Percentiles rank a stretch among this genome's conserved stretches.
Evolutionary conservation across 1,140 invertebrate species (phyloP).

Genomic region (Camponotus pennsylvanicus): DNA sequence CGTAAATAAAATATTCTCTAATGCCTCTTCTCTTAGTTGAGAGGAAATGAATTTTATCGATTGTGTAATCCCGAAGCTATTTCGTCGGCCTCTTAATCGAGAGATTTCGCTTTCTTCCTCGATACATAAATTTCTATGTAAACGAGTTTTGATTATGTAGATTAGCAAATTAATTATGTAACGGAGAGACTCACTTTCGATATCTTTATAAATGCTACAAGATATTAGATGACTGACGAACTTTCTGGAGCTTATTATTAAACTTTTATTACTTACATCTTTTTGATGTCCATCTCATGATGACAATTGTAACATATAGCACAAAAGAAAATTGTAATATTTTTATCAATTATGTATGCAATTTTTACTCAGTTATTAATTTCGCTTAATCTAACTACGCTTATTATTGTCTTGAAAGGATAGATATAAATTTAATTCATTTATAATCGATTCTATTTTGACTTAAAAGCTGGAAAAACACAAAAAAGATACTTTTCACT

Average conservation of each 20-base stretch:
- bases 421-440: no score
- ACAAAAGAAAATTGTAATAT: not conserved
- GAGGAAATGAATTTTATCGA: not conserved
- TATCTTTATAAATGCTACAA: not conserved
- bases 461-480: not conserved
- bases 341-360: not conserved
- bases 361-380: no score
- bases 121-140: not conserved
- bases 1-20: constrained; percentile 1
- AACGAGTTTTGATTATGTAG: not conserved
- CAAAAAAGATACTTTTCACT: not conserved
- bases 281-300: not conserved
- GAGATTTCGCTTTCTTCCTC: not conserved
- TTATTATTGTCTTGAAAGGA: not conserved
- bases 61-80: not conserved
- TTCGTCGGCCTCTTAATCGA: not conserved
- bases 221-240: not conserved
- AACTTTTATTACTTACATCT: not conserved
- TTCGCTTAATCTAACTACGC: no score
- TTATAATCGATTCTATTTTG: not conserved
- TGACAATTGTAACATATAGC: not conserved
- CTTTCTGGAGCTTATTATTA: not conserved
- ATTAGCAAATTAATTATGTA: not conserved
- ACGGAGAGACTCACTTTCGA: not conserved
- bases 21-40: not conserved